phyloP scores from a whole-genome alignment of 2,797 vertebrate species.

The Chaunax sp. region DNA sequence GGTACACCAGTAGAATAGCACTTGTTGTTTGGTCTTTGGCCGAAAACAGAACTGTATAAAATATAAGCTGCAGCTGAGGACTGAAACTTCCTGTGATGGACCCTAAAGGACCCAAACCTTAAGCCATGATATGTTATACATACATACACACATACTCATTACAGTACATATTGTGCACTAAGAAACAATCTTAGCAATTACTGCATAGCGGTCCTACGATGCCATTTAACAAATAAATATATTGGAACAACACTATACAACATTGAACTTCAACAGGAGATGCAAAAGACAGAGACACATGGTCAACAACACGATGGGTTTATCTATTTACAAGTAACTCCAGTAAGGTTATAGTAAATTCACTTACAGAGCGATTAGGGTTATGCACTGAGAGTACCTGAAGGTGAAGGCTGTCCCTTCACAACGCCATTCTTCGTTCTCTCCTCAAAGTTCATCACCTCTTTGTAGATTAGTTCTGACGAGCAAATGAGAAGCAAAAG shows the following conservation, averaged over 20 bases:
- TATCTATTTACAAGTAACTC: conserved; percentile 76
- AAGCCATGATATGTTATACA: conserved; percentile 57
- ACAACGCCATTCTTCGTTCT: conserved; percentile 99
- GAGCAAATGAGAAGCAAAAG: conserved; percentile 31
- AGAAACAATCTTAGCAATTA: conserved; percentile 27
- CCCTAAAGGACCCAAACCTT: conserved; percentile 72
- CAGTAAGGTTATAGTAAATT: conserved; percentile 83
- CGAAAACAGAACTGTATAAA: conserved; percentile 3
- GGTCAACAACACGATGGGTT: conserved; percentile 79
- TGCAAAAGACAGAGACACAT: conserved; percentile 76
- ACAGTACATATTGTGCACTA: neutral
- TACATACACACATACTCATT: conserved; percentile 43
- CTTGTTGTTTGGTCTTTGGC: neutral
- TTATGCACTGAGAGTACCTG: conserved; percentile 98
- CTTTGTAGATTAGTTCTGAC: conserved; percentile 99
- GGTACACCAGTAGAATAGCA: conserved; percentile 45
- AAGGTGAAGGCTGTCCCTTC: conserved; percentile 99
- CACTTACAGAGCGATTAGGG: conserved; percentile 89
- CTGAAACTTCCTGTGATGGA: conserved; percentile 38
- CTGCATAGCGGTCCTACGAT: conserved; percentile 12
- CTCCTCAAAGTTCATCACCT: conserved; percentile 99
- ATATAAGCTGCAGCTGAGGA: conserved; percentile 25
- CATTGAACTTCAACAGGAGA: conserved; percentile 49
- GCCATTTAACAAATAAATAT: conserved; percentile 27
- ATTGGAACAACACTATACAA: conserved; percentile 47